Evolutionary conservation across 2,113 vertebrate genomes (phyloP), one percentile per base, ranked within the genome.

Genomic region (Urocynchramus pylzowi): DNA sequence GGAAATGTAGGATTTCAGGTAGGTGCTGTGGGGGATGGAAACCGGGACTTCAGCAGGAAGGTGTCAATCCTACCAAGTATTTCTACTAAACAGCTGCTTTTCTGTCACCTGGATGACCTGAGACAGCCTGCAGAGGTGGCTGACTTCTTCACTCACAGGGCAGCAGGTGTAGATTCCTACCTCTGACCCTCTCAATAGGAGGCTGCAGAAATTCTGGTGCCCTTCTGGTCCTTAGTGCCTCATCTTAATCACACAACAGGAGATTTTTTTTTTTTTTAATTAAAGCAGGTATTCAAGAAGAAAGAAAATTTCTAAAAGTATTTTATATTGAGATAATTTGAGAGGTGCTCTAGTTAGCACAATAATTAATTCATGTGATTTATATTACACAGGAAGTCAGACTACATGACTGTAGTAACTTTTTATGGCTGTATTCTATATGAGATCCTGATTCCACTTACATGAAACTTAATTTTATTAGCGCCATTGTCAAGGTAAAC

Each of bases 31-130:
- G 26, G 23, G 13, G 7, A 12, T 73, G 35, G 73, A 65, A 73
- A 22, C 26, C 44, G 50, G 22, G 27, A 59, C 17, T 86, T 76
- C 15, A 68, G 15, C 28, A 42, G 68, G 30, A 52, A 77, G 22
- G 17, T 44, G 47, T 57, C 47, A n/a, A 39, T 47, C 33, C 39
- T 87, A 44, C 23, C 31, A 33, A 28, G 27, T 23, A 10, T 81
- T 90, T 64, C 41, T 61, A 0, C 31, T 31, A 49, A 63, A 42
- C 4, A 5, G 42, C 59, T 87, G 53, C 33, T 84, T 69, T 60
- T 49, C 20, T 69, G 37, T 33, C 0, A 1, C 1, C 1, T 56
- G 60, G 33, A 4, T 4, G 14, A 42, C 16, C 22, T 59, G 56
- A 59, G 67, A 11, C 11, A 61, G 60, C 24, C 45, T 1, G 0